Evolutionary conservation across 2,888 invertebrate species (phyloP).

Genomic region (Cetonia aurata): DNA sequence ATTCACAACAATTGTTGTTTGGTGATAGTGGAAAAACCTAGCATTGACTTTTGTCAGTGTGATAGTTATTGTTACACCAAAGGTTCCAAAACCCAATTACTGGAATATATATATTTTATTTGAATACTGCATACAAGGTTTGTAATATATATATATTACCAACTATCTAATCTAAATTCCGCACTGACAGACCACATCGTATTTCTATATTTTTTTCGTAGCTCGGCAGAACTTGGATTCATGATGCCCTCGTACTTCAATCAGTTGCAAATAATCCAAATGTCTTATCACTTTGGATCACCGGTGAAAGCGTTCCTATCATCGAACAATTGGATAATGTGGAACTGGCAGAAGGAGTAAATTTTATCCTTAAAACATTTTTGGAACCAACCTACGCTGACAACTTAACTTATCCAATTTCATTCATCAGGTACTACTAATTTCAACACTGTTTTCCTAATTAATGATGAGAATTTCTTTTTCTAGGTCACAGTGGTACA

Average conservation of each 20-base stretch:
- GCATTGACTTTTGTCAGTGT: too few species aligned
- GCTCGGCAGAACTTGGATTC: constrained; percentile 69
- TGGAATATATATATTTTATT: too few species aligned
- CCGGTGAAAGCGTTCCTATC: constrained; percentile 72
- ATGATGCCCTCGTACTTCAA: constrained; percentile 73
- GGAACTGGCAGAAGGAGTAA: constrained; percentile 68
- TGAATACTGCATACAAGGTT: too few species aligned
- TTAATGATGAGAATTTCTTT: constrained; percentile 25
- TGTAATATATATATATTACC: too few species aligned
- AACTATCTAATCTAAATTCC: too few species aligned
- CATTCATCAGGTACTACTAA: constrained; percentile 54
- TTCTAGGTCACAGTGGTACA: constrained; percentile 76
- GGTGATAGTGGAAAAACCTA: too few species aligned
- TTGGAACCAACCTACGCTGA: constrained; percentile 66
- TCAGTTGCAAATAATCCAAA: constrained; percentile 72
- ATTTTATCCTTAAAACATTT: constrained; percentile 68
- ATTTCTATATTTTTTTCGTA: constrained; percentile 49
- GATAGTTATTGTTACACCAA: too few species aligned
- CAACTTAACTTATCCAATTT: constrained; percentile 66
- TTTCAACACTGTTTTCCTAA: background rate
- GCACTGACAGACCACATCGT: too few species aligned
- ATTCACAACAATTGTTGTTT: too few species aligned
- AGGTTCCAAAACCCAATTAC: too few species aligned
- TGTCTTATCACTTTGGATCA: constrained; percentile 76
- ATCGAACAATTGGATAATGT: constrained; percentile 73